phyloP scores from a whole-genome alignment of 2,797 vertebrate genomes.

The Poeciliopsis gracilis region DNA sequence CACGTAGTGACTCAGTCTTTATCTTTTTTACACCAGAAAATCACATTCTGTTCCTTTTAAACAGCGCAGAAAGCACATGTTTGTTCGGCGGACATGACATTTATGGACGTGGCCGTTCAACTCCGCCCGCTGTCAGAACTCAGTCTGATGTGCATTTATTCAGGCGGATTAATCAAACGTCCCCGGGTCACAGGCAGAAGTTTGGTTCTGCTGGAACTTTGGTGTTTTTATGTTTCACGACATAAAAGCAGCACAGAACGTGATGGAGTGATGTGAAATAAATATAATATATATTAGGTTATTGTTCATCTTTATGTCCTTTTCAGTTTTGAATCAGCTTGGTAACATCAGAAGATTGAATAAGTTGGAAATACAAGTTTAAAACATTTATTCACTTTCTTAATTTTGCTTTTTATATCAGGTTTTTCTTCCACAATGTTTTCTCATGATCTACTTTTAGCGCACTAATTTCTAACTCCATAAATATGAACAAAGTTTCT shows the following conservation, averaged over 20 bases:
- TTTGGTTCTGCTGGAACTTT: not conserved
- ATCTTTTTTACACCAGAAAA: constrained; percentile 22
- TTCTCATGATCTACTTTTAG: not conserved
- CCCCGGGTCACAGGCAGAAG: constrained; percentile 37
- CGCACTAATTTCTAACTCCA: not conserved
- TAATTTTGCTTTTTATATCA: not conserved
- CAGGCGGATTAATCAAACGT: constrained; percentile 43
- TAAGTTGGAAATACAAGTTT: not conserved
- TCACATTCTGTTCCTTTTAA: not conserved
- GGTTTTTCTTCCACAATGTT: not conserved
- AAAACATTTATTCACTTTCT: no score
- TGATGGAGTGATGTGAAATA: not conserved
- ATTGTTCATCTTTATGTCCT: not conserved
- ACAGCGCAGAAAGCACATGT: no score
- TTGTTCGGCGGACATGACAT: rapidly evolving
- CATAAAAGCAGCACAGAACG: not conserved
- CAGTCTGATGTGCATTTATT: not conserved
- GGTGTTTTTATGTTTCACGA: not conserved
- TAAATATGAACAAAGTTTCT: not conserved
- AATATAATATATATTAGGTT: not conserved
- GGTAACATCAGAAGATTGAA: not conserved
- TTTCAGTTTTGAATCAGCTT: not conserved
- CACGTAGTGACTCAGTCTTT: constrained; percentile 58
- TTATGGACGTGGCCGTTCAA: rapidly evolving
- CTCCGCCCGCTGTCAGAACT: not conserved